Base-by-base conservation (phyloP, 2,888 invertebrate genomes). In the Phytoseiulus persimilis region DNA sequence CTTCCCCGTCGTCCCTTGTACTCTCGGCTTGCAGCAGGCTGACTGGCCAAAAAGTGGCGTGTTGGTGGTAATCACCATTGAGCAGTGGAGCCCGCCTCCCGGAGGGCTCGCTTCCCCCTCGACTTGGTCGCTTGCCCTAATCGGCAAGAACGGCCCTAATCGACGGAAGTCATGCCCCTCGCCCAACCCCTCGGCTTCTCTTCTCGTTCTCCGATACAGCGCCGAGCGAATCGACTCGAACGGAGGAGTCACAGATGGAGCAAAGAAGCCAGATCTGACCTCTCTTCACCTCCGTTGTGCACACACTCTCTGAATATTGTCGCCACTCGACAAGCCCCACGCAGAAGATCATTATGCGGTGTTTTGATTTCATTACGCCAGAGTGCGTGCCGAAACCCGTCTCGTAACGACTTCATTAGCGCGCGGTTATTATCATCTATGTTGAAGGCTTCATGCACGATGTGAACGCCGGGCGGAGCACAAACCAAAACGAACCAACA, bases 61-160 rank as follows among this genome's bases (percentile, higher is more conserved):
- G 65, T 65, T 65, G 65, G 65, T 65, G 65, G 65, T 65, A 65
- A 65, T 65, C 65, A 65, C 65, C 65, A 65, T 65, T 65, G 65
- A 65, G 65, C 65, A 65, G 65, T 65, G 65, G 65, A 65, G 65
- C 65, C 65, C 65, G 65, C 65, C 65, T 65, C 65, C 65, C 65
- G 18, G 65, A 65, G 65, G 65, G 65, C 65, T 65, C 18, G 65
- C 65, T 28, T 14, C 65, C 18, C 28, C 65, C 65, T 23, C 65
- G n/a, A 65, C 65, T 65, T 65, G 65, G 65, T 65, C 5, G 65
- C 65, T 65, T 65, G 65, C 65, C 65, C 65, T 65, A 65, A 65
- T 65, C 65, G 65, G 65, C 65, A 65, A 65, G 65, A 65, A 65
- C 65, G 65, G 65, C 65, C 65, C 65, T 65, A 65, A 65, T 65